Evolutionary conservation across 2,888 invertebrate species (phyloP), one percentile per base, ranked within the genome.

Genomic region (Mimumesa dahlbomi): DNA sequence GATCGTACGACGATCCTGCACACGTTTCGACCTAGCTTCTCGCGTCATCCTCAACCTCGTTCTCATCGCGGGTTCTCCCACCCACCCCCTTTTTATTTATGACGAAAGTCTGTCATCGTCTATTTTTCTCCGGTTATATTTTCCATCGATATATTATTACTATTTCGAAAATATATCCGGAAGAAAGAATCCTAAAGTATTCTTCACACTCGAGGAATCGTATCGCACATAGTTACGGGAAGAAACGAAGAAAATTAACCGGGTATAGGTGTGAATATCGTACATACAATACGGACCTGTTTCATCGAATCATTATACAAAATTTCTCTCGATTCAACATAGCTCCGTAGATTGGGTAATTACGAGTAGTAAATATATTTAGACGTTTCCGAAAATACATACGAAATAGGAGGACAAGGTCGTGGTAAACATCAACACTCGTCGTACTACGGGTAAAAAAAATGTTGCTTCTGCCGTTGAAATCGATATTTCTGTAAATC

Each of bases 381-480:
- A 48, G 34, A 48, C 45, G 67, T 38, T 65, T 68, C 71, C 61
- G 19, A 58, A 66, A 73, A 66, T 67, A 62, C 59, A 54, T 46
- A 43, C 45, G 59, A 67, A 71, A 75, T 76, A 79, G 16, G 74
- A 52, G 75, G 74, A 66, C 77, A 77, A 79, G 79, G 73, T 77
- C 72, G 46, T 42, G 49, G 54, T 59, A 58, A 46, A 25, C 45
- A 59, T 58, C 31, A 13, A 16, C 29, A 29, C 36, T 19, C 19
- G 16, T n/a, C n/a, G n/a, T n/a, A n/a, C n/a, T n/a, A 22, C 36
- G 18, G 18, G 14, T 14, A 31, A 19, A 56, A n/a, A n/a, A 46
- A 18, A 16, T 48, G 25, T 42, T 19, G 36, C 18, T 25, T 52
- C 36, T n/a, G 19, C 13, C 14, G 5, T 11, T 11, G 1, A 25